Conservation (phyloP, 2,797 vertebrate species). For the Synaphobranchus kaupii region DNA sequence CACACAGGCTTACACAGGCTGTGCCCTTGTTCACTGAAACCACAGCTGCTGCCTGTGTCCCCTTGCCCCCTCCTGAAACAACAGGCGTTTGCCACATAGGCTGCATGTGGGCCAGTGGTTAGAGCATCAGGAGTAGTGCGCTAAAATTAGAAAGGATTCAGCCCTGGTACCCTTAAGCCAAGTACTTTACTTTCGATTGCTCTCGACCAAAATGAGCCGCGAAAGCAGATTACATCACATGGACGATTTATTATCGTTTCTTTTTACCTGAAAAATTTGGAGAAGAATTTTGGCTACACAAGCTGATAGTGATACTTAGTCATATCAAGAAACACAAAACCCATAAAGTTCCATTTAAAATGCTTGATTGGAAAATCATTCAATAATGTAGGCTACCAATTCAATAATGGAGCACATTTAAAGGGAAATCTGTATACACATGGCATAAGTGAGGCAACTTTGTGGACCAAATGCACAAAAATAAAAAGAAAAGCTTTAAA, state of each 20-base stretch:
- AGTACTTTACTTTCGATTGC: background rate
- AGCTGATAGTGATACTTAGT: background rate
- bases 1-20: slow-evolving; percentile 1
- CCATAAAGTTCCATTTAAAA: background rate
- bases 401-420: background rate
- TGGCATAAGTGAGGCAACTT: background rate
- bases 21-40: background rate
- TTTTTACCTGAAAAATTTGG: background rate
- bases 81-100: background rate
- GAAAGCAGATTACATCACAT: background rate
- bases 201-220: background rate
- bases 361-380: background rate
- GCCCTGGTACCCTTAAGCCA: background rate
- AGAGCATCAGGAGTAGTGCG: background rate
- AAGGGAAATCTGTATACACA: background rate
- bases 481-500: background rate
- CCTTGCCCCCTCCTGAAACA: background rate
- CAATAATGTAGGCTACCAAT: no score
- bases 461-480: background rate
- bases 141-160: background rate
- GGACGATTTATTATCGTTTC: background rate
- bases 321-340: background rate
- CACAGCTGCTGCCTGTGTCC: background rate
- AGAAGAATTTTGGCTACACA: background rate
- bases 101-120: background rate